Base-by-base conservation (phyloP, 2,888 invertebrate species). In the Ormyrus labotus region DNA sequence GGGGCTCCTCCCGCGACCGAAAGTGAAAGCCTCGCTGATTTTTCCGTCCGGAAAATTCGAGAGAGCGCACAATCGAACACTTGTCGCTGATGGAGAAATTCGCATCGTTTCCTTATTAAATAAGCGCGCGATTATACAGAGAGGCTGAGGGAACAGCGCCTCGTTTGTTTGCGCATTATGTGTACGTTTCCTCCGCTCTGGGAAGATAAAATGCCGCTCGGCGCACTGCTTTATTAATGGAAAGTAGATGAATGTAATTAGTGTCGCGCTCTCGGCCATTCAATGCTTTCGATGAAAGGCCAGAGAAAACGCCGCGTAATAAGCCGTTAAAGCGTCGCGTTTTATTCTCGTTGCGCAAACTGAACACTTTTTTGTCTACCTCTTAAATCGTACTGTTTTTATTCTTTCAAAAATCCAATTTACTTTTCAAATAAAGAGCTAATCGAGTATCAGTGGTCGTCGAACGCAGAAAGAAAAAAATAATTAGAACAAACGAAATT, bases 191-290 rank as follows among this genome's bases (percentile, higher is more conserved):
- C 50, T 34, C 34, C 34, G 34, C 34, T 34, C 34, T 34, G 34
- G 34, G 34, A 34, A 34, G 34, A 34, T 34, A 34, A 34, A 34
- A 34, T 4, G 34, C 34, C 34, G 34, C 34, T 34, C 34, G 34
- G 34, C 34, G 34, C 34, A 2, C 34, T 11, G 65, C 55, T 57
- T 48, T 58, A 58, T 74, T 67, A 65, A 67, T 74, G 58, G 74
- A 74, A 67, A 74, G 57, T 74, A 50, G 74, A 74, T 74, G 58
- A 74, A 58, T 45, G 74, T 58, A 74, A 74, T 74, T 74, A 74
- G 65, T 57, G 65, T 13, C 63, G 58, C 11, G 50, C n/a, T 8
- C 6, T 3, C 5, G 11, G 53, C n/a, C 34, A 19, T 7, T 65
- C 6, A 57, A 61, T n/a, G 8, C 8, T 19, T 6, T 10, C 64